Evolutionary conservation across 2,888 invertebrate species (phyloP), one percentile per base, ranked within the genome.

Genomic region (Catocala sponsa): DNA sequence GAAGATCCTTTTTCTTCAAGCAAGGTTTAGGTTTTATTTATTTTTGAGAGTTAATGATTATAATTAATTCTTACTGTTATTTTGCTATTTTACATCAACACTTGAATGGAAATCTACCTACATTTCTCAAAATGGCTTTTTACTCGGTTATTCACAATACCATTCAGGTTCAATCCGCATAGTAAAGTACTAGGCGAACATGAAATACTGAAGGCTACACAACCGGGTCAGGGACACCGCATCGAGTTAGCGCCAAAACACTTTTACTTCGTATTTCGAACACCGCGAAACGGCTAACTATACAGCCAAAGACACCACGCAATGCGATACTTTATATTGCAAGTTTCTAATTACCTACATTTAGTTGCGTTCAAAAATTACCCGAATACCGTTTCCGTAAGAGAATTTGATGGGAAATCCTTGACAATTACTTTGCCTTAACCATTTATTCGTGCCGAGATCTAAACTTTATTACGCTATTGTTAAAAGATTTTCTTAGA

Each of bases 211-310:
- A 82, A 81, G 81, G 81, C 74, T 76, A 63, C 58, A 61, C 72
- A 76, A 70, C 68, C 77, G 62, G 87, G 88, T 87, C 88, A 88
- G 74, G 88, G 88, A 83, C 86, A 82, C 84, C 73, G 87, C 87
- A 84, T 82, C 78, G 76, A 73, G 79, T 68, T 74, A 78, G 79
- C 76, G 81, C 83, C 83, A 86, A 84, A 85, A 80, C 76, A 79
- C 74, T 78, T 74, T 74, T 74, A 76, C 66, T 76, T 61, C 59
- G 61, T 70, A 63, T 55, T 72, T 63, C 55, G 63, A 67, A 66
- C 57, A 11, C 53, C 6, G 47, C 69, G 53, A 54, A 59, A 65
- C 66, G 12, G 52, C 48, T 12, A 54, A 49, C 53, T 55, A 4
- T 25, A 13, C 49, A 59, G 50, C 56, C 32, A 62, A 63, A 65